Conservation (phyloP, 2,888 invertebrate species). For the Leptopilina syphax region DNA sequence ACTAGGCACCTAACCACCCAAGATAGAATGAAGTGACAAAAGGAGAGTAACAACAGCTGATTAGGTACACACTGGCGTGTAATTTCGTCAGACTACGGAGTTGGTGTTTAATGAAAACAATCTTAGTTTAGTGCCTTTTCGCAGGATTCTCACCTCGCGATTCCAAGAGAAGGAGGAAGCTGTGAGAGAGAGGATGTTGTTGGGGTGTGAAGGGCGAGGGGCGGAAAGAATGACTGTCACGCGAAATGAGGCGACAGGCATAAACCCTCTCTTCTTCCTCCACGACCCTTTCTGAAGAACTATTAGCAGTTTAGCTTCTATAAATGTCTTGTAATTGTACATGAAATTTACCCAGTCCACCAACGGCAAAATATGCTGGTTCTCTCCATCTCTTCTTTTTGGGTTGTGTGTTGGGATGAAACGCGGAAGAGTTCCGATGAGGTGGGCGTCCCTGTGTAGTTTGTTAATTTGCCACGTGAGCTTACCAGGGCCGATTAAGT, state of each 20-base stretch:
- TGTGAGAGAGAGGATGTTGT: conserved; percentile 42
- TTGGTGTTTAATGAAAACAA: conserved; percentile 70
- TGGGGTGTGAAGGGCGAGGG: conserved; percentile 48
- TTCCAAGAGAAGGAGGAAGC: conserved; percentile 51
- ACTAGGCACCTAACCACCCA: conserved; percentile 14
- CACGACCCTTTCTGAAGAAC: conserved; percentile 57
- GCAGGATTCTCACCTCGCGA: conserved; percentile 56
- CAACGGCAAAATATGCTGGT: conserved; percentile 61
- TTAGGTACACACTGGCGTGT: conserved; percentile 49
- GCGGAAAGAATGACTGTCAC: conserved; percentile 65
- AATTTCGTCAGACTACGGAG: conserved; percentile 43
- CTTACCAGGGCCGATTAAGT: conserved; percentile 35
- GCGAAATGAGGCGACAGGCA: conserved; percentile 66
- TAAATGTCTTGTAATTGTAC: conserved; percentile 72
- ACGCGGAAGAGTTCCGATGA: conserved; percentile 41
- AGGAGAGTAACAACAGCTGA: conserved; percentile 50
- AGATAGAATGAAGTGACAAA: conserved; percentile 15
- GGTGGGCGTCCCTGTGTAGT: conserved; percentile 47
- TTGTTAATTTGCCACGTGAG: conserved; percentile 54
- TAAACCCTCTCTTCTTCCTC: conserved; percentile 39
- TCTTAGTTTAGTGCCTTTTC: conserved; percentile 64
- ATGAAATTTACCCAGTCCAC: conserved; percentile 67
- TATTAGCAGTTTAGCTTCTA: conserved; percentile 71
- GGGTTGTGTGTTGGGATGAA: background rate
- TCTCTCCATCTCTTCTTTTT: background rate